These are phyloP conservation scores for Turritopsis rubra DNA, from an alignment of 30 jellyfish, hydroid and myxozoan species.

Conservation along the genomic window DNA sequence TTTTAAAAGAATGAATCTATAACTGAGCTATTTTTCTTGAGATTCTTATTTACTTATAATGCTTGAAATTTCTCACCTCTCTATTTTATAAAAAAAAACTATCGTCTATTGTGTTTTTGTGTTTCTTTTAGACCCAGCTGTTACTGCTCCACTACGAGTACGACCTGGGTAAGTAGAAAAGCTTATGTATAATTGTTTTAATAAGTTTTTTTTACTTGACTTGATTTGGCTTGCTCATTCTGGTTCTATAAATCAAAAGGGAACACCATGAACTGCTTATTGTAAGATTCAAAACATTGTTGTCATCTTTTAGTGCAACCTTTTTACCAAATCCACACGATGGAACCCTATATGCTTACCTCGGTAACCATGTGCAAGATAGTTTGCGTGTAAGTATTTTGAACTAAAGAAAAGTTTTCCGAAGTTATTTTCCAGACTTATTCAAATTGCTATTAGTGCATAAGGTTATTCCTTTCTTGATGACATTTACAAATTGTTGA, in stretches of 20 bases:
- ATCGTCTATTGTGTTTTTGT: neutral
- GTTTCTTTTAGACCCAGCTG: slow-evolving; percentile 47
- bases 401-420: too few relatives aligned
- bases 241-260: too few relatives aligned
- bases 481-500: too few relatives aligned
- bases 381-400: slow-evolving; percentile 57
- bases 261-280: too few relatives aligned
- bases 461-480: too few relatives aligned
- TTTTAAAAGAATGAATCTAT: too few relatives aligned
- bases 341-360: slow-evolving; percentile 85
- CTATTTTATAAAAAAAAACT: too few relatives aligned
- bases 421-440: too few relatives aligned
- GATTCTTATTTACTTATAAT: too few relatives aligned
- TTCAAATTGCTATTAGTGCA: too few relatives aligned
- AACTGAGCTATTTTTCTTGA: too few relatives aligned
- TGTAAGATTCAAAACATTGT: neutral
- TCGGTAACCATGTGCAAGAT: slow-evolving; percentile 86
- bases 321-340: slow-evolving; percentile 93
- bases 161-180: slow-evolving; percentile 61
- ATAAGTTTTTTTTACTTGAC: neutral
- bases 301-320: slow-evolving; percentile 48
- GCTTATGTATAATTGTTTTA: neutral
- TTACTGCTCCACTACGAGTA: slow-evolving; percentile 66
- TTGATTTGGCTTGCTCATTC: neutral
- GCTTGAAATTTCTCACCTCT: too few relatives aligned